phyloP scores from a whole-genome alignment of 2,888 invertebrate species.

The Siphlonurus alternatus region DNA sequence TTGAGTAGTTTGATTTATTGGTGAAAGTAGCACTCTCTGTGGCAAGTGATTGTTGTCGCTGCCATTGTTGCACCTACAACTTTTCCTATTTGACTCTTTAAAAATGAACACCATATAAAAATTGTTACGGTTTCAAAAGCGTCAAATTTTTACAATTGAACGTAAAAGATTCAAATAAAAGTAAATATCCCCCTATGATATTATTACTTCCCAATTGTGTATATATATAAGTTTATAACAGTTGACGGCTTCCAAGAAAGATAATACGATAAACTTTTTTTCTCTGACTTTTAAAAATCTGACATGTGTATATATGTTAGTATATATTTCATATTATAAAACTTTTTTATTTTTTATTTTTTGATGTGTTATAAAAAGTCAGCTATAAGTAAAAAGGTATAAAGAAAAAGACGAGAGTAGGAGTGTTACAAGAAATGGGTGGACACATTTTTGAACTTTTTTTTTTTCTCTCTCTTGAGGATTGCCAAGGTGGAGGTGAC shows the following conservation, averaged over 20 bases:
- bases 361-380: too few relatives aligned
- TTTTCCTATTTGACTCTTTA: too few relatives aligned
- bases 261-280: background rate
- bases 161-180: background rate
- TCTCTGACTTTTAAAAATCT: background rate
- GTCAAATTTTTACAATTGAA: background rate
- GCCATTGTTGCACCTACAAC: too few relatives aligned
- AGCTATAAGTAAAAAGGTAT: too few relatives aligned
- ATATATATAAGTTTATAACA: background rate
- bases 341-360: too few relatives aligned
- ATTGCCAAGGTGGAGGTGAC: too few relatives aligned
- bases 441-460: background rate
- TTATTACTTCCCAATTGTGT: background rate
- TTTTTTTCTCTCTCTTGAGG: too few relatives aligned
- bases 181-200: background rate
- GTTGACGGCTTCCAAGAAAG: background rate
- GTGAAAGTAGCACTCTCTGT: too few relatives aligned
- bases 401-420: background rate
- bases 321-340: background rate
- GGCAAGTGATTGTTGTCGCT: too few relatives aligned
- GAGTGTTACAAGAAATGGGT: background rate
- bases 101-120: background rate
- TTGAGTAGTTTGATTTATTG: too few relatives aligned
- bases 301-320: too few relatives aligned
- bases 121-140: background rate